Conservation (phyloP, 1,140 invertebrate species). For the Eupristina koningsbergeri region DNA sequence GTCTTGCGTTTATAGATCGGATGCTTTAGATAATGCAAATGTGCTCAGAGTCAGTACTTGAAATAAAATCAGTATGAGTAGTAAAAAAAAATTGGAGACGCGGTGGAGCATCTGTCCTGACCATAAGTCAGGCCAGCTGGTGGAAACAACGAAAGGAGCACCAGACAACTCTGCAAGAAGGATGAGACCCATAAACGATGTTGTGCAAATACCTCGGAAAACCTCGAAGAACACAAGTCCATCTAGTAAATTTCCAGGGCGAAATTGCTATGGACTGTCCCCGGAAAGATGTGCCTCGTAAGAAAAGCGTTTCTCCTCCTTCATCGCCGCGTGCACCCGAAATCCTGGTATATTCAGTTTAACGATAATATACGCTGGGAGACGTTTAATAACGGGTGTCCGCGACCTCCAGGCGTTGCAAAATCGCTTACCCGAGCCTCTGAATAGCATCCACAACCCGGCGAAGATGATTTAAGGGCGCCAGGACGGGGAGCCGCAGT, state of each 20-base stretch:
- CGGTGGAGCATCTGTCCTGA: background rate
- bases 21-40: too few relatives aligned
- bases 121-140: background rate
- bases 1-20: too few relatives aligned
- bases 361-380: constrained; percentile 45
- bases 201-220: background rate
- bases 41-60: too few relatives aligned
- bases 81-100: background rate
- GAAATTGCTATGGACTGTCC: constrained; percentile 19
- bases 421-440: too few relatives aligned
- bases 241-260: constrained; percentile 36
- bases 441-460: constrained; percentile 19
- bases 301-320: background rate
- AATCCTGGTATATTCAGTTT: constrained; percentile 10
- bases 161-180: background rate
- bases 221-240: background rate
- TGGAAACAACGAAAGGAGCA: background rate
- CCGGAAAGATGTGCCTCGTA: constrained; percentile 4
- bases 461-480: constrained; percentile 37
- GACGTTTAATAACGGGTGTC: constrained; percentile 43
- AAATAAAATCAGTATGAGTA: background rate
- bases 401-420: background rate
- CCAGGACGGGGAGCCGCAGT: background rate
- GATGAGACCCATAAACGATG: constrained; percentile 2
- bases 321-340: background rate